Base-by-base conservation (phyloP, 2,888 invertebrate species). In the Gari tellinella region DNA sequence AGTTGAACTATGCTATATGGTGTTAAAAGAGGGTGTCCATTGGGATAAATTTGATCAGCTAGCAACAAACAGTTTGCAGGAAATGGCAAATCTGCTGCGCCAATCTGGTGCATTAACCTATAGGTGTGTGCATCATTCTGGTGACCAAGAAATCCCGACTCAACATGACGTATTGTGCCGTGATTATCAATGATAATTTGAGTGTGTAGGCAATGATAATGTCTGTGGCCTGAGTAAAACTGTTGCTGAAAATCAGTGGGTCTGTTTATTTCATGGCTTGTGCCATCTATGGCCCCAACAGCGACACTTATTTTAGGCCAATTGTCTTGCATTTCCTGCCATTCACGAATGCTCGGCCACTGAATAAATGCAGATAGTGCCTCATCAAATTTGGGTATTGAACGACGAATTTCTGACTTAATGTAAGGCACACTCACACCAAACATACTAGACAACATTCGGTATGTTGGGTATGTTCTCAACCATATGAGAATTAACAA, bases 221-320 rank as follows among this genome's bases (percentile, higher is more conserved):
- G 25, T 25, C 14, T 37, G 25, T 37, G 37, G 12, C 52, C 10
- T 14, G 56, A 66, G 25, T 43, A 66, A 2, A 19, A 26, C 37
- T 55, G 41, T 17, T 67, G 60, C 10, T 19, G 21, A 17, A 38
- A 38, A n/a, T 12, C 17, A 15, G 5, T 40, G 0, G 57, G 67
- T 37, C 53, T 12, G 14, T 61, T 17, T 1, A 60, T 67, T 25
- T 48, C 53, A 23, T 67, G 55, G 7, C 40, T 25, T n/a, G 67
- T 67, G 10, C 53, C 60, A 21, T 55, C 53, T 5, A 67, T 67
- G 8, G 60, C 67, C 19, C 60, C 40, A 55, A 61, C 46, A 0
- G 53, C 67, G 17, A 3, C 8, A 12, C 26, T 38, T 1, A 55
- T 12, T 48, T 61, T 53, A 31, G 31, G 31, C 31, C 4, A 31